Base-by-base conservation (phyloP, 1,140 invertebrate genomes). In the Bilobella aurantiaca region DNA sequence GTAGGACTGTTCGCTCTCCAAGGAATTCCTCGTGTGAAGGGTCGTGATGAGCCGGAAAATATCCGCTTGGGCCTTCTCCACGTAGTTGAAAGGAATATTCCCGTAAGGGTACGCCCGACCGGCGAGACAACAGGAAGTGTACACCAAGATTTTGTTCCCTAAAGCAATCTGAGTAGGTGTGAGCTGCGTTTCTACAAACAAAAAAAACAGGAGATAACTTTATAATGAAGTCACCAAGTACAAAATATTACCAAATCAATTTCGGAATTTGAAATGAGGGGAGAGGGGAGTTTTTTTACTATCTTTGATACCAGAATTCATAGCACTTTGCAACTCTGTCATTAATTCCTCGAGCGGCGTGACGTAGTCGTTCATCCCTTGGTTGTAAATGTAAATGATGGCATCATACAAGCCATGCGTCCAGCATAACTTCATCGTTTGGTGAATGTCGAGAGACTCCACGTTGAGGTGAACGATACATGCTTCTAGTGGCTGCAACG, bases 91-190 rank as follows among this genome's bases (percentile, higher is more conserved):
- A 1, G 88, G 85, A 69, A 97, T 85, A 74, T 90, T 83, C 16
- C 93, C 92, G 46, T 84, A 84, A 1, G 91, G 94, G 80, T 94
- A 97, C 1, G 87, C 87, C 64, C 91, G 81, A 1, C 95, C 96
- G 25, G 90, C 89, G 69, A 99, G 80, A 76, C 94, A 97, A 74
- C 93, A 95, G 62, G 92, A 94, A 46, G 89, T 83, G 75, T 96
- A 97, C 14, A 98, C 88, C 60, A 99, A 78, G 62, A 98, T 79
- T 72, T 93, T 91, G 73, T 95, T 95, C 21, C 95, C n/a, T n/a
- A n/a, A n/a, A n/a, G n/a, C n/a, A n/a, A n/a, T n/a, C n/a, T n/a
- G n/a, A n/a, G n/a, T n/a, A n/a, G n/a, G n/a, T n/a, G n/a, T n/a
- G n/a, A n/a, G n/a, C n/a, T n/a, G n/a, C n/a, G n/a, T n/a, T n/a